A percentile compares a stretch with the other conserved stretches of the same genome.
Conservation (phyloP, 2,797 vertebrate genomes). For the Cuculus canorus region DNA sequence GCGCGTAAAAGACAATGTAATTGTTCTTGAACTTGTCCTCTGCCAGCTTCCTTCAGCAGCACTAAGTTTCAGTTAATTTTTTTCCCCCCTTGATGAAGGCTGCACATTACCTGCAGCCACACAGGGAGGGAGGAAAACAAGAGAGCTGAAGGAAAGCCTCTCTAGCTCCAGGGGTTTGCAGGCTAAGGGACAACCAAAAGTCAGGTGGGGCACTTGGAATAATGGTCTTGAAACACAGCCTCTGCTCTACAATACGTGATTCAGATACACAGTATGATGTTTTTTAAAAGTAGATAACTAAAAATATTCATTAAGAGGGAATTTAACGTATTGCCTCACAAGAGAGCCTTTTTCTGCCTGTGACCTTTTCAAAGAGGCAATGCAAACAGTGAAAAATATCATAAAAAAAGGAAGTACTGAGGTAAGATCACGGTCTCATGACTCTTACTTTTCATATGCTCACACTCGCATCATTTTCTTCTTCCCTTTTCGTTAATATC, state of each 20-base stretch:
- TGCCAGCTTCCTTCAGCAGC: background rate
- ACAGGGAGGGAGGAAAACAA: background rate
- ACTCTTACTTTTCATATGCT: background rate
- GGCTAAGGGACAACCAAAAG: fast-evolving
- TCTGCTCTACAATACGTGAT: background rate
- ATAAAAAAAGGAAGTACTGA: background rate
- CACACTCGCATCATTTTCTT: too few species aligned
- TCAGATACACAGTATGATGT: background rate
- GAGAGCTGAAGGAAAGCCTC: background rate
- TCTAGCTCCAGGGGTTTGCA: background rate
- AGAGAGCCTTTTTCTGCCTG: background rate
- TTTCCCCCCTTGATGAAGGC: too few species aligned
- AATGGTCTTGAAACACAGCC: background rate
- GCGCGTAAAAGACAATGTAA: background rate
- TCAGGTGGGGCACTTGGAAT: background rate
- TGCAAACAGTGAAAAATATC: background rate
- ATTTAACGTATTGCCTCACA: background rate
- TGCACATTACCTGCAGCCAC: too few species aligned
- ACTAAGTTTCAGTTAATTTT: fast-evolving
- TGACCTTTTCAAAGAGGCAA: background rate
- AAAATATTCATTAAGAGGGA: background rate
- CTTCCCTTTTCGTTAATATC: background rate
- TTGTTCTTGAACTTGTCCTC: background rate
- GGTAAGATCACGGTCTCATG: background rate
- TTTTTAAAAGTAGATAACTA: background rate